phyloP scores from a whole-genome alignment of 1,140 invertebrate genomes.

The Charaxes varanes region DNA sequence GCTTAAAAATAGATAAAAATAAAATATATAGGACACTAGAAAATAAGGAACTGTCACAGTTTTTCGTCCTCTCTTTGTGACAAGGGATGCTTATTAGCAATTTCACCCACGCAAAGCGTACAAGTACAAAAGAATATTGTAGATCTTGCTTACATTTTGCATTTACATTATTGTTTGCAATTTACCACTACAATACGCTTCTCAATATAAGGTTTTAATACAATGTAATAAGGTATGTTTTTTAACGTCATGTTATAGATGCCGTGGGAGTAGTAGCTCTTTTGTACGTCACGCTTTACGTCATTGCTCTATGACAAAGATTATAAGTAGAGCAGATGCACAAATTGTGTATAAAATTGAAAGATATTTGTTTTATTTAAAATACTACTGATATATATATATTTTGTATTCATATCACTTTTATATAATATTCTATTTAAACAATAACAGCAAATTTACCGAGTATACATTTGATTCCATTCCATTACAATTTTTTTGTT shows the following conservation, averaged over 20 bases:
- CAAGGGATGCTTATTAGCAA: background rate
- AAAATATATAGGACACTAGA: too few relatives aligned
- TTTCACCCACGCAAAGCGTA: constrained; percentile 12
- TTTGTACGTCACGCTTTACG: constrained; percentile 17
- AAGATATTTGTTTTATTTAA: background rate
- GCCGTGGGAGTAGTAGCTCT: constrained; percentile 8
- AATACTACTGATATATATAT: background rate
- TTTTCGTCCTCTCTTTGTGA: too few relatives aligned
- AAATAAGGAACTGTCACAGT: too few relatives aligned
- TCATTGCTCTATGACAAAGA: constrained; percentile 17
- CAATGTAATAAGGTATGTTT: background rate
- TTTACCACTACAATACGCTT: background rate
- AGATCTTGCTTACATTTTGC: constrained; percentile 10
- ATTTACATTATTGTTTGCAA: constrained; percentile 4
- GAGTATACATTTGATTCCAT: too few relatives aligned
- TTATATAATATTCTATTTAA: too few relatives aligned
- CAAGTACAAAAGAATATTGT: constrained; percentile 2
- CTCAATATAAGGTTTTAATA: background rate
- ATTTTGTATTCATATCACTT: too few relatives aligned
- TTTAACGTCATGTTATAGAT: background rate
- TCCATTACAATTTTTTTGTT: too few relatives aligned
- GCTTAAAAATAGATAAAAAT: too few relatives aligned
- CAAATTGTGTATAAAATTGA: too few relatives aligned
- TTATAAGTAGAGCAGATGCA: constrained; percentile 6
- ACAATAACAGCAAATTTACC: too few relatives aligned